phyloP scores from a whole-genome alignment of 2,888 invertebrate species.

The Liopterus haemorrhoidalis region DNA sequence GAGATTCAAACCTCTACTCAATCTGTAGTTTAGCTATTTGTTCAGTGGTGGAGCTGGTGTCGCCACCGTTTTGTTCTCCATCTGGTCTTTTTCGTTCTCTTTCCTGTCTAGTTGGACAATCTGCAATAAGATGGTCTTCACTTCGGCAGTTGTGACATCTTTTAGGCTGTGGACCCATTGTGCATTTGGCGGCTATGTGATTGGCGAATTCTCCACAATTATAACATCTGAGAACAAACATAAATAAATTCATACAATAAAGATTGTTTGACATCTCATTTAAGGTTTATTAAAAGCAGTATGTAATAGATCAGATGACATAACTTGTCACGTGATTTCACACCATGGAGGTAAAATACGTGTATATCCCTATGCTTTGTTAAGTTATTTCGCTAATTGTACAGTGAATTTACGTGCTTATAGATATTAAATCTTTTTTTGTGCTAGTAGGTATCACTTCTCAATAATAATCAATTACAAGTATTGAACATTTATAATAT shows the following conservation, averaged over 20 bases:
- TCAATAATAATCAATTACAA: too few species aligned
- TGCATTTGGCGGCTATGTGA: conserved; percentile 87
- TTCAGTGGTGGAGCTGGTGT: conserved; percentile 30
- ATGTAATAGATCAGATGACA: neutral
- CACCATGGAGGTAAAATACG: too few species aligned
- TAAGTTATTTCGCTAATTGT: too few species aligned
- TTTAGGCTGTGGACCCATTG: conserved; percentile 82
- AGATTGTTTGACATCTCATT: neutral
- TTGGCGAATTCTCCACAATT: conserved; percentile 91
- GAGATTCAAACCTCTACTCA: conserved; percentile 13
- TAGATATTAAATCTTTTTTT: too few species aligned
- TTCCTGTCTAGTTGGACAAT: conserved; percentile 64
- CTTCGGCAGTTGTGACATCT: conserved; percentile 86
- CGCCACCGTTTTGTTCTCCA: conserved; percentile 33
- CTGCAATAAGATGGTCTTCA: conserved; percentile 81
- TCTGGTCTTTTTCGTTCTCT: conserved; percentile 23
- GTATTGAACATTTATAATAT: too few species aligned
- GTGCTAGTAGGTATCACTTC: too few species aligned
- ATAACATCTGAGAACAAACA: conserved; percentile 69
- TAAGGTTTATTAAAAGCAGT: conserved; percentile 8
- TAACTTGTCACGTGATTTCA: too few species aligned
- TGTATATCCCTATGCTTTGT: too few species aligned
- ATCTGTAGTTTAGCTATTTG: conserved; percentile 23
- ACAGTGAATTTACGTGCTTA: too few species aligned
- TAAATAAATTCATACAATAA: too few species aligned